These are phyloP conservation scores for Drosophila nikananu DNA, from an alignment of 1,140 invertebrate species.

Conservation along the genomic window DNA sequence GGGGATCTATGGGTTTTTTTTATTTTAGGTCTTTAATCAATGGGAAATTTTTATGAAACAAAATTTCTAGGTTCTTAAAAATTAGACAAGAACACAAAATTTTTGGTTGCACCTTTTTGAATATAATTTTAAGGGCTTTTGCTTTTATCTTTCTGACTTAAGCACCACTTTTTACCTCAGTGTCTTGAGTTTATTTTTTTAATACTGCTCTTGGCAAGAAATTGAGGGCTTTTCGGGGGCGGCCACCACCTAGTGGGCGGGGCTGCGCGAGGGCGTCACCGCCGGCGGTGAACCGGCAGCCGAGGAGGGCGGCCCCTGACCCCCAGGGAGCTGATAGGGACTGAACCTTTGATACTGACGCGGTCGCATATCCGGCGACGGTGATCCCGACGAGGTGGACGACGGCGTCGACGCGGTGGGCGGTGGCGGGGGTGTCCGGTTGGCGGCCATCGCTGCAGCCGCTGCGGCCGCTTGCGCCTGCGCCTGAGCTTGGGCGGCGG, in stretches of 20 bases:
- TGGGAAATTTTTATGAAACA: background rate
- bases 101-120: background rate
- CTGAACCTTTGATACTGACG: slow-evolving; percentile 84
- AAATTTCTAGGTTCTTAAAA: background rate
- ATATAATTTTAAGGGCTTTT: background rate
- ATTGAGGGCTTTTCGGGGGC: slow-evolving; percentile 15
- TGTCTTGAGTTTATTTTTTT: slow-evolving; percentile 42
- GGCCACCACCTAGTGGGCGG: slow-evolving; percentile 65
- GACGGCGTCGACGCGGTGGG: slow-evolving; percentile 79
- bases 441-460: slow-evolving; percentile 66
- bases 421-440: slow-evolving; percentile 79
- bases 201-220: slow-evolving; percentile 77
- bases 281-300: slow-evolving; percentile 59
- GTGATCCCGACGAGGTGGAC: slow-evolving; percentile 82
- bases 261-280: slow-evolving; percentile 66
- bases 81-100: background rate
- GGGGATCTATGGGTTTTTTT: background rate
- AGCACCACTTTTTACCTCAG: slow-evolving; percentile 11
- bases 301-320: slow-evolving; percentile 34
- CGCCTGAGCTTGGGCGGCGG: slow-evolving; percentile 73
- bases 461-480: slow-evolving; percentile 70
- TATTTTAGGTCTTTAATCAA: too few species aligned
- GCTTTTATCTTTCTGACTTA: background rate
- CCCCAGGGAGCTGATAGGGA: slow-evolving; percentile 79
- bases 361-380: slow-evolving; percentile 84